Conservation (phyloP, 1,140 invertebrate species). For the Microplitis demolitor region DNA sequence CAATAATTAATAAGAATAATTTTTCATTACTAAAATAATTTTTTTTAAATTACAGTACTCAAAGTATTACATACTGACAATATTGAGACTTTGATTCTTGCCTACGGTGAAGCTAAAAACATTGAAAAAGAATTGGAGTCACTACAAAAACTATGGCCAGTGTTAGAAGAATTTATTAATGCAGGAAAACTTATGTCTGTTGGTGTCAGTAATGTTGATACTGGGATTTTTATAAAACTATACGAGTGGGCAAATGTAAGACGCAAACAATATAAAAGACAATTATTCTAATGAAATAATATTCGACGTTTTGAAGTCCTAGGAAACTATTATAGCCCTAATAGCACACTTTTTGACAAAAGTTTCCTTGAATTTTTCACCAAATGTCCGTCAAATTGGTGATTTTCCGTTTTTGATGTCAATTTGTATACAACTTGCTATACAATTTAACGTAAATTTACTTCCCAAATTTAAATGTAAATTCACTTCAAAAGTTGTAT, state of each 20-base stretch:
- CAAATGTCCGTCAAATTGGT: too few species aligned
- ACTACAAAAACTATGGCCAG: conserved; percentile 75
- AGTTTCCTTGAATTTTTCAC: too few species aligned
- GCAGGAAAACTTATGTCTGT: conserved; percentile 72
- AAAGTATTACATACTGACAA: conserved; percentile 66
- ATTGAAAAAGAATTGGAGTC: conserved; percentile 64
- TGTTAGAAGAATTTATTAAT: conserved; percentile 73
- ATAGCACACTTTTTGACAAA: too few species aligned
- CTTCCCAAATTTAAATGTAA: too few species aligned
- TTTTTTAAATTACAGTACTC: conserved; percentile 58
- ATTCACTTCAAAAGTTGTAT: too few species aligned
- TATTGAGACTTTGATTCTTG: conserved; percentile 78
- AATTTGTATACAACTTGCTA: too few species aligned
- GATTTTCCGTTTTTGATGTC: too few species aligned
- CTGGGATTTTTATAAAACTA: conserved; percentile 75
- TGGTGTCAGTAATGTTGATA: conserved; percentile 89
- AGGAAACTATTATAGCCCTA: too few species aligned
- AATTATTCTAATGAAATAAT: too few species aligned
- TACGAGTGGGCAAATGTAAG: conserved; percentile 76
- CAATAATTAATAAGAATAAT: neutral
- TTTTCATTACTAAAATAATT: neutral
- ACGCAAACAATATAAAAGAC: neutral
- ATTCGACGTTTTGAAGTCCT: too few species aligned
- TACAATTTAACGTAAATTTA: too few species aligned
- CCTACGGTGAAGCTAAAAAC: conserved; percentile 64